Conservation (phyloP, 2,113 vertebrate genomes). For the Dicentrarchus labrax region DNA sequence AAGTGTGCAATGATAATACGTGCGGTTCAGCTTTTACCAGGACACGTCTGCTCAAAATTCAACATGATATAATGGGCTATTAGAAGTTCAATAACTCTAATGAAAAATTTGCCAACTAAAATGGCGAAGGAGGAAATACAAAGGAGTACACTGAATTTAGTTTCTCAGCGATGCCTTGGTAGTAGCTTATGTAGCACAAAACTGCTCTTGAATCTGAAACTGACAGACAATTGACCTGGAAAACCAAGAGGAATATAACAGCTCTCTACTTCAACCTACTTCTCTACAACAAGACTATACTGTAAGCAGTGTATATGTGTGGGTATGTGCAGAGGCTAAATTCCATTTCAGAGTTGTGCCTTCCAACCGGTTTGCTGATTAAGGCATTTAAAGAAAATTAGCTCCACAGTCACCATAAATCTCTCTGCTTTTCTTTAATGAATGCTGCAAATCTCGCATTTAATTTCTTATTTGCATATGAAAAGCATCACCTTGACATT, state of each 20-base stretch:
- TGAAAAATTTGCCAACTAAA: constrained; percentile 4
- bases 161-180: neutral
- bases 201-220: constrained; percentile 32
- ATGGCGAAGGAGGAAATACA: neutral
- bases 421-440: constrained; percentile 64
- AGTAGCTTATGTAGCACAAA: constrained; percentile 10
- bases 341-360: constrained; percentile 49
- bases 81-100: neutral
- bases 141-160: neutral
- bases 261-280: constrained; percentile 35
- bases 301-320: neutral
- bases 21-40: constrained; percentile 8
- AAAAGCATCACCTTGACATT: constrained; percentile 69
- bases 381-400: constrained; percentile 75
- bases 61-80: constrained; percentile 2
- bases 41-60: neutral
- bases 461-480: constrained; percentile 68
- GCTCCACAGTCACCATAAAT: constrained; percentile 58
- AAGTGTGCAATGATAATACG: neutral
- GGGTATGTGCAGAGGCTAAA: constrained; percentile 19
- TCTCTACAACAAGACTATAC: constrained; percentile 7
- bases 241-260: constrained; percentile 37
- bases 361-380: constrained; percentile 67
- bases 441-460: constrained; percentile 63
- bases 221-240: constrained; percentile 44